phyloP scores from a whole-genome alignment of 2,888 invertebrate genomes.

The Rhorus exstirpatorius region DNA sequence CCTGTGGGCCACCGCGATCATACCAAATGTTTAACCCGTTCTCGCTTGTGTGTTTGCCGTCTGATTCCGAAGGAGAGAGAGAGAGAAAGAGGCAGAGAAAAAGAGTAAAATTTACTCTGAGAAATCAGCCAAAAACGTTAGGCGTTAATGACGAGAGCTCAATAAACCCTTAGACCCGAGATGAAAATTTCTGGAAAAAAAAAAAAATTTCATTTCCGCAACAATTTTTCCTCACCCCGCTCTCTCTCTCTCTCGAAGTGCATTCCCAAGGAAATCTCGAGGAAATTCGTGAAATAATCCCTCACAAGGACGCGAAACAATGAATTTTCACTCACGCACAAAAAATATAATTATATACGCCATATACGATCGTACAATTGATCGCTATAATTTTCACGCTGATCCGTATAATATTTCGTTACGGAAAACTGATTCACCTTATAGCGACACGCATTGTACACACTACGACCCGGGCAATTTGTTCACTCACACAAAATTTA shows the following conservation, averaged over 20 bases:
- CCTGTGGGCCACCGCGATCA: conserved; percentile 55
- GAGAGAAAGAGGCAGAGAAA: not conserved
- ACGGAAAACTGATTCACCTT: not conserved
- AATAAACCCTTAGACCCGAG: conserved; percentile 31
- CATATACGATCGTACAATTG: not conserved
- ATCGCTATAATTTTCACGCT: not conserved
- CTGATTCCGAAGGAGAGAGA: conserved; percentile 35
- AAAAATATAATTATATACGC: not conserved
- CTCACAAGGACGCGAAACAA: not conserved
- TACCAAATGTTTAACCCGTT: conserved; percentile 60
- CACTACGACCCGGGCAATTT: conserved; percentile 8
- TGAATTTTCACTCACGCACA: not conserved
- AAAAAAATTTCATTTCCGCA: conserved; percentile 6
- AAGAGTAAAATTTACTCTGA: not conserved
- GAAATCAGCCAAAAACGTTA: conserved; percentile 46
- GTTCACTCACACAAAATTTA: conserved; percentile 18
- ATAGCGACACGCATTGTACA: not conserved
- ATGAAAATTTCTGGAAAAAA: not conserved
- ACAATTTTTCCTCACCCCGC: not conserved
- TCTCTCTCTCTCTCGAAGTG: not conserved
- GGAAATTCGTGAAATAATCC: not conserved
- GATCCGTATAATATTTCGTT: not conserved
- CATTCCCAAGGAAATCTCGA: not conserved
- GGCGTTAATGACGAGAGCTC: conserved; percentile 49
- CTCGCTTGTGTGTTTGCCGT: conserved; percentile 44